phyloP scores from a whole-genome alignment of 2,888 invertebrate species.

The Schrankia costaestrigalis region DNA sequence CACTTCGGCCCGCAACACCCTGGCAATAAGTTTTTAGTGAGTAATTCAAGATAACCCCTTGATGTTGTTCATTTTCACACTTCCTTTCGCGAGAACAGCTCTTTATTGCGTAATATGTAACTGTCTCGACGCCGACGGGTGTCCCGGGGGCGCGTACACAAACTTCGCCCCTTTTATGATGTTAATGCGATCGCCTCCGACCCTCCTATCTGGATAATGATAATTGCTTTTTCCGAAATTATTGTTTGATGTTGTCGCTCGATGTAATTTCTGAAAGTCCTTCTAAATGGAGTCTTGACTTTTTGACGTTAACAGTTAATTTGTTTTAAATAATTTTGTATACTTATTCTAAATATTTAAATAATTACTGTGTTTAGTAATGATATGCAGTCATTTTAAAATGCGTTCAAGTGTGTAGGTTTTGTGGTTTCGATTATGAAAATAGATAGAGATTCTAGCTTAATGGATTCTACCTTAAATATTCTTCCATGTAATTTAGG shows the following conservation, averaged over 20 bases:
- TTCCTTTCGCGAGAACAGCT: slow-evolving; percentile 81
- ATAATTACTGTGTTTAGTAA: slow-evolving; percentile 11
- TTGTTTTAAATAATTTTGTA: slow-evolving; percentile 38
- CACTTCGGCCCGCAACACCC: slow-evolving; percentile 41
- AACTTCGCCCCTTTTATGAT: slow-evolving; percentile 77
- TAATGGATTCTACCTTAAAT: too few species aligned
- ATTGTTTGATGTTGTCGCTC: slow-evolving; percentile 78
- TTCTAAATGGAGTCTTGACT: slow-evolving; percentile 55
- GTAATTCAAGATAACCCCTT: slow-evolving; percentile 81
- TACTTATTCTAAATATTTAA: slow-evolving; percentile 14
- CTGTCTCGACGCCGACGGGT: slow-evolving; percentile 74
- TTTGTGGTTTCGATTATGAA: too few species aligned
- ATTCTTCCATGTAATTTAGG: too few species aligned
- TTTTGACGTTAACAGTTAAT: slow-evolving; percentile 60
- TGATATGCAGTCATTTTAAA: background rate
- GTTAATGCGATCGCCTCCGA: slow-evolving; percentile 77
- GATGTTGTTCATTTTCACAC: slow-evolving; percentile 81
- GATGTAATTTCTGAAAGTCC: slow-evolving; percentile 57
- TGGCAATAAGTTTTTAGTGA: slow-evolving; percentile 80
- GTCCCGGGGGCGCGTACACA: slow-evolving; percentile 70
- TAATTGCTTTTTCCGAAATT: slow-evolving; percentile 79
- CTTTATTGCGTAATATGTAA: slow-evolving; percentile 81
- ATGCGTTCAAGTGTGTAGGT: background rate
- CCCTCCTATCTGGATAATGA: slow-evolving; percentile 77
- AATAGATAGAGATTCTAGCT: too few species aligned